Conservation (phyloP, 2,113 vertebrate species). For the Vulpes vulpes region DNA sequence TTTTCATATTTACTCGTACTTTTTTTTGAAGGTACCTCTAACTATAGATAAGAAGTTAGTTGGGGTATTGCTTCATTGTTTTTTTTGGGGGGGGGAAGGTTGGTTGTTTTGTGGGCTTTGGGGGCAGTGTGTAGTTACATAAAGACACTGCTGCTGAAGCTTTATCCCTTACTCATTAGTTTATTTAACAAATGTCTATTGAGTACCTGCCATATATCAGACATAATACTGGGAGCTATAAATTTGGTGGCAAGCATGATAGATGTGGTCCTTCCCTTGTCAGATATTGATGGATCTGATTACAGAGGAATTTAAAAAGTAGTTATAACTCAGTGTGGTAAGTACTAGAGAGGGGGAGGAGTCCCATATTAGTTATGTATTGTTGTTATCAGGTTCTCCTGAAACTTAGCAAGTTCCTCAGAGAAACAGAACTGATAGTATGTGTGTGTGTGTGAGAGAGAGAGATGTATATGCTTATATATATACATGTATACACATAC, state of each 20-base stretch:
- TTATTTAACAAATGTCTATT: neutral
- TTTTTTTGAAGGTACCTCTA: neutral
- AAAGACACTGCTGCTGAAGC: neutral
- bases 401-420: neutral
- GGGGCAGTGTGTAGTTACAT: neutral
- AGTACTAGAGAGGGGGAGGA: neutral
- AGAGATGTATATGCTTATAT: neutral
- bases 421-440: neutral
- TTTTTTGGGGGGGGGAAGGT: neutral
- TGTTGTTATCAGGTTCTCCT: neutral
- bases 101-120: too few species aligned
- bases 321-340: neutral
- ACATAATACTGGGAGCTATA: neutral
- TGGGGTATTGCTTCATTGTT: neutral
- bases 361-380: neutral
- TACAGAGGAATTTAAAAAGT: neutral
- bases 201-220: neutral
- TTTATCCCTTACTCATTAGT: neutral
- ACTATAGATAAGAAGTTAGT: neutral
- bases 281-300: neutral
- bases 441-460: neutral
- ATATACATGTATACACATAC: neutral
- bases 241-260: neutral
- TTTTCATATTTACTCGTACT: neutral
- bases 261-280: neutral